Evolutionary conservation across 35 echinoderm and acorn worm species (phyloP).

Genomic region (Chiridota heheva): DNA sequence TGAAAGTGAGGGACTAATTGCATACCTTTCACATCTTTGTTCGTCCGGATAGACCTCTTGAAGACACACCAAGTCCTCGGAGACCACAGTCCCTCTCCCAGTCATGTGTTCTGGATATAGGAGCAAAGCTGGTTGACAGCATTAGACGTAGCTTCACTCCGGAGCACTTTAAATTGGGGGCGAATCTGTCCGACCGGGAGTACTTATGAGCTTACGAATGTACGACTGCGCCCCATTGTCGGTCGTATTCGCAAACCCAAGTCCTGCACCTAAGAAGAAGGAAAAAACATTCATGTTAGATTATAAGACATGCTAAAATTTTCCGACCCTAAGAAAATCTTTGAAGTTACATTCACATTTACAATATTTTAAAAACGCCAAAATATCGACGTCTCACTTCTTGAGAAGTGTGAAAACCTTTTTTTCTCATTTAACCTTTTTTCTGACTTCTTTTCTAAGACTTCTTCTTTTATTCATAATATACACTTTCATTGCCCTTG

Average conservation of each 20-base stretch:
- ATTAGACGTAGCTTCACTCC: constrained; percentile 1
- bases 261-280: constrained; percentile 6
- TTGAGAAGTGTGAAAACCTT: not conserved
- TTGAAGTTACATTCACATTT: not conserved
- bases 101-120: constrained; percentile 25
- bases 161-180: constrained; percentile 2
- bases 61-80: constrained; percentile 33
- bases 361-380: not conserved
- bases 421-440: not conserved
- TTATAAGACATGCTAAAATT: not conserved
- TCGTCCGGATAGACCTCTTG: constrained; percentile 13
- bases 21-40: constrained; percentile 38
- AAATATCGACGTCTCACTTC: not conserved
- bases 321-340: not conserved
- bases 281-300: too few relatives aligned
- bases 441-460: constrained; percentile 3
- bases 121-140: not conserved
- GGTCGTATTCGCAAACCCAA: not conserved
- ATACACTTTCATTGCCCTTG: too few relatives aligned
- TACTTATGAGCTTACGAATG: not conserved
- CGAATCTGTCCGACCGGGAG: not conserved
- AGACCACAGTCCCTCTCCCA: constrained; percentile 1
- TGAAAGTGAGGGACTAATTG: not conserved
- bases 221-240: not conserved
- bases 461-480: too few relatives aligned